A percentile compares a stretch with the other conserved stretches of the same genome.
Evolutionary conservation across 1,140 invertebrate genomes (phyloP).

Genomic region (Drosophila mayri): DNA sequence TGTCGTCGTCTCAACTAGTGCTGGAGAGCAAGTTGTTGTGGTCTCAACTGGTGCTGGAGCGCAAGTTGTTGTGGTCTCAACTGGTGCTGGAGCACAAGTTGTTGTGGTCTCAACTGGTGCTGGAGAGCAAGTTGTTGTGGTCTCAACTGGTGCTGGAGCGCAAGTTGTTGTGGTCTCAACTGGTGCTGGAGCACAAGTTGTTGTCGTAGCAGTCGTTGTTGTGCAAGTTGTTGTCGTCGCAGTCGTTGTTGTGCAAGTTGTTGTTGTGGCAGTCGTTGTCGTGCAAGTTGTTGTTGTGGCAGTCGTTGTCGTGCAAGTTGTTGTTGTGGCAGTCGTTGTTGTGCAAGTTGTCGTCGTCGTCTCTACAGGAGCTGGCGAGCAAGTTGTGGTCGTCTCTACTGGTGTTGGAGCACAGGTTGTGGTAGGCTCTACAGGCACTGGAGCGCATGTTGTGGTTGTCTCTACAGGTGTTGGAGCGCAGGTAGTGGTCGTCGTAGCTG

Average conservation of each 20-base stretch:
- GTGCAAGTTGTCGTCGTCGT: slow-evolving; percentile 12
- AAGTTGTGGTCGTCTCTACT: neutral
- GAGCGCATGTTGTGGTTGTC: slow-evolving; percentile 21
- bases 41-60: too few relatives aligned
- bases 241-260: too few relatives aligned
- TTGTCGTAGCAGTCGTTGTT: slow-evolving; percentile 4
- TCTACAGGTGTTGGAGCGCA: neutral
- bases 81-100: neutral
- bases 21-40: too few relatives aligned
- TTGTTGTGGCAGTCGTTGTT: neutral
- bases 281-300: neutral
- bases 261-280: neutral
- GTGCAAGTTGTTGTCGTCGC: neutral
- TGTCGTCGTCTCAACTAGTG: slow-evolving; percentile 20
- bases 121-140: neutral
- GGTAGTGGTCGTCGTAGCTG: slow-evolving; percentile 21
- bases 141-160: neutral
- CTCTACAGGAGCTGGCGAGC: too few relatives aligned
- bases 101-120: neutral
- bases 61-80: neutral
- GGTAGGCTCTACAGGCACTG: neutral
- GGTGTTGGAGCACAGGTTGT: slow-evolving; percentile 2
- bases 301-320: slow-evolving; percentile 13
- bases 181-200: slow-evolving; percentile 19
- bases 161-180: neutral